These are phyloP conservation scores for Schmidtea mediterranea DNA, from an alignment of 1,140 invertebrate species.

Conservation along the genomic window DNA sequence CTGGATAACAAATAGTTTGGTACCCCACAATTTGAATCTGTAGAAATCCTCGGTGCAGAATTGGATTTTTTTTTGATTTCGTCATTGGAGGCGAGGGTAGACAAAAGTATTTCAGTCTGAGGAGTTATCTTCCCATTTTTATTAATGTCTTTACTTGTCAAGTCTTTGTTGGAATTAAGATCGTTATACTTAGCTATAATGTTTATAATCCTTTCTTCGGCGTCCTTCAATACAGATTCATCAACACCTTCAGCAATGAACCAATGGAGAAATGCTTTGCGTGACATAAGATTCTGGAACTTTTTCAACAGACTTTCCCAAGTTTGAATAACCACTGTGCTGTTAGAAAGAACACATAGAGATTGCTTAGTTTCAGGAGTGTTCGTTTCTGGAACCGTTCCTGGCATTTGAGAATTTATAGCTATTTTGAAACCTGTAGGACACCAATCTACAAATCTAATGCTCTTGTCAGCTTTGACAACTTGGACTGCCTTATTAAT, in stretches of 20 bases:
- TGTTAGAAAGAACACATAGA: conserved; percentile 48
- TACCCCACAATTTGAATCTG: no score
- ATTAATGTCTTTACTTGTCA: no score
- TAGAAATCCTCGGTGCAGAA: no score
- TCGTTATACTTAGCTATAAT: conserved; percentile 54
- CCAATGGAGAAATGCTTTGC: conserved; percentile 10
- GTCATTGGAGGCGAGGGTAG: no score
- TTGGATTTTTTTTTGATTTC: no score
- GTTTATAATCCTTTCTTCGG: conserved; percentile 39
- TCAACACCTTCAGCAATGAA: conserved; percentile 19
- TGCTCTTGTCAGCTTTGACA: conserved; percentile 48
- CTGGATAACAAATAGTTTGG: no score
- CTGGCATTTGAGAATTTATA: conserved; percentile 17
- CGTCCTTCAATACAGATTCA: conserved; percentile 38
- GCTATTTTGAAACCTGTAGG: conserved; percentile 35
- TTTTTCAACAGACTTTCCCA: conserved; percentile 15
- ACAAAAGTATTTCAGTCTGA: no score
- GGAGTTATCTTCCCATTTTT: no score
- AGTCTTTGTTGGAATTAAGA: conserved; percentile 36
- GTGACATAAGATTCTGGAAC: conserved; percentile 8
- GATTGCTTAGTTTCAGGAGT: conserved; percentile 22
- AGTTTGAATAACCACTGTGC: conserved; percentile 42
- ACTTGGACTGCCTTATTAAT: conserved; percentile 50
- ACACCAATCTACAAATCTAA: conserved; percentile 30
- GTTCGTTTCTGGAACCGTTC: conserved; percentile 15